A percentile compares a stretch with the other conserved stretches of the same genome.
phyloP scores from a whole-genome alignment of 2,113 vertebrate species.

The Eudyptes chrysolophus region DNA sequence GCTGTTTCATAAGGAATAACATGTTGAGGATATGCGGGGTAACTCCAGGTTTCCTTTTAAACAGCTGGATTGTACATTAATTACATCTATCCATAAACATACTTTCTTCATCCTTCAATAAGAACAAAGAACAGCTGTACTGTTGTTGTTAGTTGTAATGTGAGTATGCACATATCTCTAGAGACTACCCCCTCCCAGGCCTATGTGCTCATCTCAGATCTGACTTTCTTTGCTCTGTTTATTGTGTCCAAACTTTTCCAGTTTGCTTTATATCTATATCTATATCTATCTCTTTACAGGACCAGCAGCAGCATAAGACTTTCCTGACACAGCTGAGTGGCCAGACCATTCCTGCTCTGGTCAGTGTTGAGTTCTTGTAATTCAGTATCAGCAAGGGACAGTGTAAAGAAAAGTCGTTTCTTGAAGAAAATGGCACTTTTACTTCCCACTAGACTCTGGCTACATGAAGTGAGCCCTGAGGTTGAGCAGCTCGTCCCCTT shows the following conservation, averaged over 20 bases:
- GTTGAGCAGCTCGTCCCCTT: background rate
- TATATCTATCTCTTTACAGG: background rate
- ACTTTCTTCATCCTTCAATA: background rate
- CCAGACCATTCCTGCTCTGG: background rate
- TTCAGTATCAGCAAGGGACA: background rate
- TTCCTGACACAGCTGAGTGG: background rate
- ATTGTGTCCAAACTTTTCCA: background rate
- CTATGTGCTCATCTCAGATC: background rate
- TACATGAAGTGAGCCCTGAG: background rate
- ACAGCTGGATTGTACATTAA: conserved; percentile 1
- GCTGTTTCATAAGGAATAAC: background rate
- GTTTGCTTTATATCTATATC: background rate
- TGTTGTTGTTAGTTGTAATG: background rate
- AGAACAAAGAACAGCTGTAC: conserved; percentile 15
- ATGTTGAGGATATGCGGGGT: background rate
- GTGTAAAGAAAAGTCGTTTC: background rate
- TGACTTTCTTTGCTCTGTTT: background rate
- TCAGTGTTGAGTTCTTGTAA: background rate
- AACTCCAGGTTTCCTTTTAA: background rate
- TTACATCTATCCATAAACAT: background rate
- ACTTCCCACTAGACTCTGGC: background rate
- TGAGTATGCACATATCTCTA: background rate
- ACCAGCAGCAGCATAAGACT: background rate
- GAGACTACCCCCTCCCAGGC: background rate
- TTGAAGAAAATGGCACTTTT: background rate